These are phyloP conservation scores for Drymodes brunneopygia DNA, from an alignment of 2,113 vertebrate genomes.

Conservation along the genomic window DNA sequence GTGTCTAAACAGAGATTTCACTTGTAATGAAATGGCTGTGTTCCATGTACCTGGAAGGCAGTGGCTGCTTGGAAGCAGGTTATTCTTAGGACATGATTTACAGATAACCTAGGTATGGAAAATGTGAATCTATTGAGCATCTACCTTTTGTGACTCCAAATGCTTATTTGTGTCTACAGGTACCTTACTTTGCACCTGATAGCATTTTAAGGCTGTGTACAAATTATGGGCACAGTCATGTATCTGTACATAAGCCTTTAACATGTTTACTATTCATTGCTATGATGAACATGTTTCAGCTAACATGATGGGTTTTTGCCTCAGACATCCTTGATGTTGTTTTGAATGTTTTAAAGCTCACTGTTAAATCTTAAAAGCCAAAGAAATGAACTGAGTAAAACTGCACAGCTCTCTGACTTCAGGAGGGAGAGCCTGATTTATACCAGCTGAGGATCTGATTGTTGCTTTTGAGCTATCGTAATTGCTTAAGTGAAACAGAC, in stretches of 20 bases:
- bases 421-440: not conserved
- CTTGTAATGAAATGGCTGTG: not conserved
- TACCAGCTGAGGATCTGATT: conserved; percentile 39
- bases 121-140: not conserved
- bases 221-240: not conserved
- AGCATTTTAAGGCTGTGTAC: not conserved
- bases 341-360: not conserved
- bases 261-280: not conserved
- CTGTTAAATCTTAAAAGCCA: not conserved
- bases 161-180: not conserved
- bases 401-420: not conserved
- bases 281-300: not conserved
- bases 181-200: not conserved
- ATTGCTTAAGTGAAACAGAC: conserved; percentile 60
- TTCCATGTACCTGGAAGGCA: not conserved
- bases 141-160: not conserved
- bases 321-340: not conserved
- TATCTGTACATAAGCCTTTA: not conserved
- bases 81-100: not conserved
- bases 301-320: not conserved
- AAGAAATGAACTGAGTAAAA: not conserved
- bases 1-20: not conserved
- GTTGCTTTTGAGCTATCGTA: not conserved
- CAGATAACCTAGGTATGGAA: not conserved
- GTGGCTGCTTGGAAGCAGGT: not conserved